Evolutionary conservation across 2,797 vertebrate species (phyloP), one percentile per base, ranked within the genome.

Genomic region (Platalea minor): DNA sequence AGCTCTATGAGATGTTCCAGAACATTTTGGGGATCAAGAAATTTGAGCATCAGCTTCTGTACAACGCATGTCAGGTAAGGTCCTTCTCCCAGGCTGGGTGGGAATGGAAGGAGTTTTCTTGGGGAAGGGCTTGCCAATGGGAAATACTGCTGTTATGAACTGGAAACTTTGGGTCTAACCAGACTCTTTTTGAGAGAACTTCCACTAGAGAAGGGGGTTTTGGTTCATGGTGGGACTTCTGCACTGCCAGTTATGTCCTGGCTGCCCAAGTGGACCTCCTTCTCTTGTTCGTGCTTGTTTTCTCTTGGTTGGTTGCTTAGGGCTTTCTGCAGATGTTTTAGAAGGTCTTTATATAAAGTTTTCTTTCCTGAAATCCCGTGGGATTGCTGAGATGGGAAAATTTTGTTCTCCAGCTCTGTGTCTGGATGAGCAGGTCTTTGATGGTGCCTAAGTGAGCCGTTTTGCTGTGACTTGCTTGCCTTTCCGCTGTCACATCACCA

Each of bases 1-100:
- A 99, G 88, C 99, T 99, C 80, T 99, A 99, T 2, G 98, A 99
- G 97, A 99, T 99, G 99, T 99, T 99, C 98, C 99, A 99, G 98
- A 99, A 99, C 93, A 99, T 99, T 95, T 98, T 99, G 37, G 98
- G 99, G 72, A 98, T 99, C 97, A 99, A 99, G 96, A 99, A 99
- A 92, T 99, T 99, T 19, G 99, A 99, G 89, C 99, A 99, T 97
- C 99, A 99, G 97, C 98, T 99, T 91, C 98, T 99, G 39, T 99
- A 99, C 97, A 99, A 99, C 13, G 99, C 99, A 5, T 99, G 99
- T 96, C 99, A 99, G 99, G 99, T 99, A 96, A 98, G 97, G 35
- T 20, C 15, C 57, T 88, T 64, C 41, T 37, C 33, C 50, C 26
- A 18, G 23, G 3, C 18, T 31, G 33, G 35, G 35, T n/a, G n/a